These are phyloP conservation scores for Drosophila sproati DNA, from an alignment of 1,140 invertebrate genomes.

Conservation along the genomic window DNA sequence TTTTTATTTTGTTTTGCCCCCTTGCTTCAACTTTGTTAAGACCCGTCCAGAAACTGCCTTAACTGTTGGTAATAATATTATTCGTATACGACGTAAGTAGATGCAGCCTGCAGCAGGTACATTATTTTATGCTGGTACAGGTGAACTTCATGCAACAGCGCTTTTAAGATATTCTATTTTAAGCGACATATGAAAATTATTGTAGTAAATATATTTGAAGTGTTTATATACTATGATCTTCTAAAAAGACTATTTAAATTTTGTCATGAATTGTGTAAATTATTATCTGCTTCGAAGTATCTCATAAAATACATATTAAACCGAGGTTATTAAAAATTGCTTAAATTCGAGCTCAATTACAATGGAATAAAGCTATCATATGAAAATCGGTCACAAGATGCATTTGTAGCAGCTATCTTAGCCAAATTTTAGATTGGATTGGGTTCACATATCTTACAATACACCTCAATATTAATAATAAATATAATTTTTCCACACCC, in stretches of 20 bases:
- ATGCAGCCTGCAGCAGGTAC: conserved; percentile 66
- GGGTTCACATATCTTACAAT: too few species aligned
- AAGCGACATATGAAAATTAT: conserved; percentile 36
- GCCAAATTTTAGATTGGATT: too few species aligned
- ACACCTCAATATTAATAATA: too few species aligned
- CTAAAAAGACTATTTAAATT: not conserved
- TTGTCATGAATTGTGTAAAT: not conserved
- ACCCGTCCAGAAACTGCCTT: conserved; percentile 55
- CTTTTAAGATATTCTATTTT: conserved; percentile 7
- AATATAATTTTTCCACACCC: too few species aligned
- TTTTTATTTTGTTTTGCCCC: conserved; percentile 8
- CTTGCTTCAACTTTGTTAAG: conserved; percentile 61
- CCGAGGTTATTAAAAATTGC: too few species aligned
- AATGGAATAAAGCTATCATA: too few species aligned
- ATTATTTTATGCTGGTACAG: conserved; percentile 82
- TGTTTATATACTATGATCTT: not conserved
- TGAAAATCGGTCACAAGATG: too few species aligned
- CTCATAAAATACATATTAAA: too few species aligned
- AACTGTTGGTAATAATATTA: conserved; percentile 81
- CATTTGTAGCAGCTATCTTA: too few species aligned
- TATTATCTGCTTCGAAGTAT: not conserved
- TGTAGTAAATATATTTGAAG: not conserved
- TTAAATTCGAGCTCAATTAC: too few species aligned
- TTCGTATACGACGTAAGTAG: conserved; percentile 59
- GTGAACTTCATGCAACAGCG: conserved; percentile 50